A percentile compares a stretch with the other conserved stretches of the same genome.
Evolutionary conservation across 2,113 vertebrate species (phyloP).

Genomic region (Budorcas taxicolor): DNA sequence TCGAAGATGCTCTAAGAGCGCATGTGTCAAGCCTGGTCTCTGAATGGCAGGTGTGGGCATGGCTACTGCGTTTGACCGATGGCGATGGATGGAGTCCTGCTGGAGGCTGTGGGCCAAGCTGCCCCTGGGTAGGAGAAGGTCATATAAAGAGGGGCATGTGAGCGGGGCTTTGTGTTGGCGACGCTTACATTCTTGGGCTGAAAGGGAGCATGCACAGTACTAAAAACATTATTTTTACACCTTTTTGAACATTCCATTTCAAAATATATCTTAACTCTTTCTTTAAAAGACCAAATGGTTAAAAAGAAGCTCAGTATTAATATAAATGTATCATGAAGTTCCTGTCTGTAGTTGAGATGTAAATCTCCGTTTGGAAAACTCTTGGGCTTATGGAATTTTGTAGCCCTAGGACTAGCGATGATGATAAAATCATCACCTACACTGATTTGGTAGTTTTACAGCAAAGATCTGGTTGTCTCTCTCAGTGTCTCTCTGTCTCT

Average conservation of each 20-base stretch:
- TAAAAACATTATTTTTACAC: not conserved
- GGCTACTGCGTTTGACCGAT: not conserved
- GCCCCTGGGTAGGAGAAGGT: accelerated
- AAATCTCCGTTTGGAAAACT: not conserved
- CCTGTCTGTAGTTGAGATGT: not conserved
- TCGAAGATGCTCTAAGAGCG: not conserved
- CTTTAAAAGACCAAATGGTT: not conserved
- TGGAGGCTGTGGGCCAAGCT: not conserved
- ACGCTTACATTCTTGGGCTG: not conserved
- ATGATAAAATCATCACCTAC: not conserved
- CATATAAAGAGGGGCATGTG: accelerated
- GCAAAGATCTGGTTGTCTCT: not conserved
- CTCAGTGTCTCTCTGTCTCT: not conserved
- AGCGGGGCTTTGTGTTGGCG: no score
- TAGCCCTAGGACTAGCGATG: accelerated
- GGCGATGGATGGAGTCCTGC: accelerated
- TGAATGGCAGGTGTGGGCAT: not conserved
- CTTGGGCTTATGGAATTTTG: not conserved
- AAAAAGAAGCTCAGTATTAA: not conserved
- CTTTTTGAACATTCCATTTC: not conserved
- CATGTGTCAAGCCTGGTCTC: not conserved
- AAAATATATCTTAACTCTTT: not conserved
- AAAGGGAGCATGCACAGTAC: not conserved
- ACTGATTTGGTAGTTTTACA: not conserved
- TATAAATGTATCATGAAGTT: not conserved